Evolutionary conservation across 2,113 vertebrate species (phyloP).

Genomic region (Condylura cristata): DNA sequence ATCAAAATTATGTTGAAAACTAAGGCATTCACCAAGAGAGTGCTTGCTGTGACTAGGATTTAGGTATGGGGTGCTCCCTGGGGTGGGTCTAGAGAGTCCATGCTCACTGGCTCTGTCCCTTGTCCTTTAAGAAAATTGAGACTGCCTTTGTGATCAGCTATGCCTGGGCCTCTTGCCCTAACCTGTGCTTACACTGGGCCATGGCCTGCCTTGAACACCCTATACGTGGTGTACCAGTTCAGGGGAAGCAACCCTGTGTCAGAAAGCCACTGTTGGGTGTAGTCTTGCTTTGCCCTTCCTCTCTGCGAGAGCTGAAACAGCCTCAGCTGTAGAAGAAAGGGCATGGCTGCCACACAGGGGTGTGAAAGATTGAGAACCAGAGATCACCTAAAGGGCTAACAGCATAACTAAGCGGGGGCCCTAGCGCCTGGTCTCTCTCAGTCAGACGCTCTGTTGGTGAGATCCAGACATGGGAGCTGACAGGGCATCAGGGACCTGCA

Average conservation of each 20-base stretch:
- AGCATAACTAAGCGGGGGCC: rapidly evolving
- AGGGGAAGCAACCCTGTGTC: not conserved
- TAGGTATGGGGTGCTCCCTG: not conserved
- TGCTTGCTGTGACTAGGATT: not conserved
- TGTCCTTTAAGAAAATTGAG: not conserved
- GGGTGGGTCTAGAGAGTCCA: too few relatives aligned
- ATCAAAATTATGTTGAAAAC: not conserved
- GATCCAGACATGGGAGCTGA: too few relatives aligned
- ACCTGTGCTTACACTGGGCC: not conserved
- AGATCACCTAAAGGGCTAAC: not conserved
- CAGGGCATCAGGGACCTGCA: not conserved
- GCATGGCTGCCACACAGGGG: rapidly evolving
- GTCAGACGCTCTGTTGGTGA: not conserved
- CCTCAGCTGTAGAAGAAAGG: not conserved
- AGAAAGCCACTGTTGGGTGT: not conserved
- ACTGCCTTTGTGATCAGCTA: not conserved
- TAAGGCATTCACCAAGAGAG: not conserved
- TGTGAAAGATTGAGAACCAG: not conserved
- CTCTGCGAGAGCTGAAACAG: not conserved
- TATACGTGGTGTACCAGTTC: not conserved
- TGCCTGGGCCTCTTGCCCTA: not conserved
- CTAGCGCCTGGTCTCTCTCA: not conserved
- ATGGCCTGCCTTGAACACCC: rapidly evolving
- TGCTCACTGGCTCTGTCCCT: not conserved
- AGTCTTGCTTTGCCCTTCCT: rapidly evolving